Evolutionary conservation across 2,888 invertebrate genomes (phyloP), one percentile per base, ranked within the genome.

Genomic region (Ptilodon capucinus): DNA sequence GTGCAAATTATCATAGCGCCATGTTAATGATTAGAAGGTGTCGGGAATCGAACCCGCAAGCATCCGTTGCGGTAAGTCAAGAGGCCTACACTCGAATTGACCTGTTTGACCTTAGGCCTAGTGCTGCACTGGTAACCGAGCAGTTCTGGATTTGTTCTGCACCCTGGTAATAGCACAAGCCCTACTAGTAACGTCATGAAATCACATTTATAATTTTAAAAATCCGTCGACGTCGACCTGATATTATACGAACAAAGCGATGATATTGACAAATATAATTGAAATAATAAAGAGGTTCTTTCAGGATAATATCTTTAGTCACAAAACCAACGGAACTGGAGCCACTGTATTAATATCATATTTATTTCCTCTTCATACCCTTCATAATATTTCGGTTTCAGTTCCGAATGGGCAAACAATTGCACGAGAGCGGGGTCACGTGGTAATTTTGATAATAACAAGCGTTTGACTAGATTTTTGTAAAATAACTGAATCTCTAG

Each of bases 401-500:
- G 17, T 14, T 36, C 5, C 36, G 9, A 32, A n/a, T 2, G 17
- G 11, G 8, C 34, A 18, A 35, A 34, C 7, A 34, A 19, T 25
- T 41, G 6, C 30, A 21, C n/a, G 40, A 30, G 23, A 16, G 5
- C 44, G 17, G 23, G 16, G n/a, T 4, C 30, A 30, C 16, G 34
- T 40, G 23, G 32, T 18, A 44, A 51, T 54, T 17, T 5, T 0
- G 5, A 13, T 46, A 48, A 51, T 46, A 48, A 32, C 49, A 21
- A 41, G 42, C 16, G 42, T 28, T 44, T 35, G 38, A 40, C 42
- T 51, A 39, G 35, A 56, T 51, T 38, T 48, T 40, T 42, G 23
- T 43, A 51, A 50, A 60, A 50, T 51, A 63, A 50, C 51, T 40
- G 47, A n/a, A 48, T 45, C 40, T 53, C 51, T 28, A 28, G 44